Evolutionary conservation across 2,888 invertebrate genomes (phyloP), one percentile per base, ranked within the genome.

Genomic region (Scaeva pyrastri): DNA sequence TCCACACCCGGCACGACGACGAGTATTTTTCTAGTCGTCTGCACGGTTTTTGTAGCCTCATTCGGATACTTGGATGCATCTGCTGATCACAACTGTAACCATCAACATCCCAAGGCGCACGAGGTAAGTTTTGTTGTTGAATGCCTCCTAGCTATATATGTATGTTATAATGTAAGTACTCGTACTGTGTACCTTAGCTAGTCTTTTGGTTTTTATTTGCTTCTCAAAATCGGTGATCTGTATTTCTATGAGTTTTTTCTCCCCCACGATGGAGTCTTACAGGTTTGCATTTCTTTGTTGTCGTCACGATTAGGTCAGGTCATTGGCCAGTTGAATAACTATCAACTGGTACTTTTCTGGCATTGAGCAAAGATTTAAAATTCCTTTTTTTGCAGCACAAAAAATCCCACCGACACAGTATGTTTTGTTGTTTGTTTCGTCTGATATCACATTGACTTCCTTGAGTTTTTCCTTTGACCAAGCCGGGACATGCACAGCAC

Each of bases 51-150:
- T 56, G 55, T 50, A 50, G 64, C 45, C 71, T 72, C 74, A 36
- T 39, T 88, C 26, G 80, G 74, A 62, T 76, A 68, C 48, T 41
- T 78, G 60, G 74, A 77, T 71, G 81, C 75, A 81, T 76, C 77
- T 19, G 19, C 45, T 48, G 89, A 89, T 26, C 91, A 91, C 89
- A 94, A 94, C 88, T 96, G 96, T 91, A 94, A 93, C 66, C 96
- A 96, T 89, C 93, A 94, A 86, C 95, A 95, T 91, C 95, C 95
- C 2, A 94, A 94, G 90, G 94, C 94, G 75, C 94, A 95, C 90
- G 95, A 96, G 94, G 96, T 96, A 90, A 90, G 91, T 89, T 64
- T 62, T 62, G 41, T 50, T 71, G 26, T 14, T 52, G 12, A 70
- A 55, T 78, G 7, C 23, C 21, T 16, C 8, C n/a, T n/a, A n/a